Evolutionary conservation across 1,140 invertebrate genomes (phyloP).

Genomic region (Popillia japonica): DNA sequence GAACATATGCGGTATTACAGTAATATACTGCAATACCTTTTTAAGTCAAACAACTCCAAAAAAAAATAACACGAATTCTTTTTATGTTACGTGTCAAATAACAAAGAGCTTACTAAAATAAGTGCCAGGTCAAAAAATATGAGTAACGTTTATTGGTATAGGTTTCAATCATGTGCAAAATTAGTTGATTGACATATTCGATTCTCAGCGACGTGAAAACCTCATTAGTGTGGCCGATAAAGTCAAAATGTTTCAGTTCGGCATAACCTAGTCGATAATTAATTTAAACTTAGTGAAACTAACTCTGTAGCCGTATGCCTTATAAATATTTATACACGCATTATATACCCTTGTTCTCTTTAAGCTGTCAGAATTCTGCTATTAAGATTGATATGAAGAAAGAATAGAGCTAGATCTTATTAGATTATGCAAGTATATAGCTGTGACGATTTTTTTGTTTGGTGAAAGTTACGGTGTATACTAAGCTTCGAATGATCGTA

Average conservation of each 20-base stretch:
- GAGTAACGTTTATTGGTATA: not conserved
- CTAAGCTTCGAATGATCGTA: no score
- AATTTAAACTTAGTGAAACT: not conserved
- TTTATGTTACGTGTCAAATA: no score
- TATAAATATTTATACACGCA: not conserved
- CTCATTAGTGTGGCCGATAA: not conserved
- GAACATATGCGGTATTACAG: no score
- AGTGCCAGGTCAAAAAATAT: not conserved
- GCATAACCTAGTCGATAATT: not conserved
- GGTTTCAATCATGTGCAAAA: not conserved
- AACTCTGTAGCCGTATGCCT: not conserved
- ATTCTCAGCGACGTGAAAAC: not conserved
- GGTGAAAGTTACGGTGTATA: no score
- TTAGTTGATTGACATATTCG: conserved; percentile 3
- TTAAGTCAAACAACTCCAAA: no score
- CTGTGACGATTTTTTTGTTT: no score
- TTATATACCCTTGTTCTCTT: not conserved
- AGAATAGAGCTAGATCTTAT: not conserved
- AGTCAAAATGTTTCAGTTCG: not conserved
- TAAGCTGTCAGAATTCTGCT: not conserved
- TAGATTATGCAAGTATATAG: not conserved
- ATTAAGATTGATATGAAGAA: not conserved
- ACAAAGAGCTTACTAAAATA: no score
- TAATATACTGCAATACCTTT: no score
- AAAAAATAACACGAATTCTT: no score